Evolutionary conservation across 2,797 vertebrate genomes (phyloP), one percentile per base, ranked within the genome.

Genomic region (Sebastiscus tertius): DNA sequence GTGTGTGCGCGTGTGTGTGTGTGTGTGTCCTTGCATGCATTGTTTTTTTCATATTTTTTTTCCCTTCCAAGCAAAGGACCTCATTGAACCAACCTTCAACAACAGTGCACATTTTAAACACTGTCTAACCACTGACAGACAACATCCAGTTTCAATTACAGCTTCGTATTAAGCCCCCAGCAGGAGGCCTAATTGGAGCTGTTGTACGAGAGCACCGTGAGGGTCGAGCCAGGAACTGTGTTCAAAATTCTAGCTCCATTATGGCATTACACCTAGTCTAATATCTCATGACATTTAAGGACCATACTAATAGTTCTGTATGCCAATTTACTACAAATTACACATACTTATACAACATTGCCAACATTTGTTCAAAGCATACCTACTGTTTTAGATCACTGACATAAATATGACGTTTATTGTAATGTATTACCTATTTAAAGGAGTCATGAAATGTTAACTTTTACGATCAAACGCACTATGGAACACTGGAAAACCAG

Each of bases 71-170:
- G 59, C 20, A 76, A 74, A 87, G 22, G 22, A 81, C 70, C 36
- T 72, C 56, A 80, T 16, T 59, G 31, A 68, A 63, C 58, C 49
- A 76, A 60, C 55, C 58, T 71, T 75, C 68, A 80, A 63, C 55
- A 87, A 83, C 26, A 78, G 77, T 61, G 26, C 54, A 64, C 11
- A 31, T 72, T 87, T 79, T 52, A 79, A 73, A 79, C 42, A 31
- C 63, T 75, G 22, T 85, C 52, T 71, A 71, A 75, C 73, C 33
- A 72, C 68, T 34, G 72, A 82, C 67, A 80, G 80, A 82, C 79
- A 77, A 75, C 63, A 83, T 78, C 65, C 75, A 60, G 34, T 86
- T 91, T 87, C 81, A 80, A 83, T 89, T 79, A 81, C n/a, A 22
- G 46, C 22, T 73, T 74, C 20, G 52, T 58, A 82, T 84, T 85